Percentiles rank a stretch among this genome's conserved stretches.
Conservation (phyloP, 37 sponge, comb jelly and placozoan species). For the Tethya wilhelma region DNA sequence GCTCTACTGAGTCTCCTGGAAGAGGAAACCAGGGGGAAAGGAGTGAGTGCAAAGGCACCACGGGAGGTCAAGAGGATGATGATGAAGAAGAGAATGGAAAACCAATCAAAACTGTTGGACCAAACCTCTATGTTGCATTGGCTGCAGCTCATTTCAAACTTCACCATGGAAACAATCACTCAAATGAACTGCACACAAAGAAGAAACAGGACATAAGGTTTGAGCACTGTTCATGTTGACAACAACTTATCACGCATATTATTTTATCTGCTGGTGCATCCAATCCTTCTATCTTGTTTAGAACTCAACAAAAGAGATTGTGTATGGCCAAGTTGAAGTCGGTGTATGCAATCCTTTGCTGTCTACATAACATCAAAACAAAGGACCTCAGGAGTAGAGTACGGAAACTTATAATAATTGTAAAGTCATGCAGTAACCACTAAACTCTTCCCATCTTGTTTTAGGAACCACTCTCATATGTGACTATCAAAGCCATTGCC, state of each 20-base stretch:
- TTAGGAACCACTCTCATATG: slow-evolving; percentile 34
- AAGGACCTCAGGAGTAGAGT: slow-evolving; percentile 66
- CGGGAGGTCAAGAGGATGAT: not conserved
- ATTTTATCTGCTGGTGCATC: too few relatives aligned
- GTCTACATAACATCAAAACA: slow-evolving; percentile 54
- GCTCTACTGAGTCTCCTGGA: too few relatives aligned
- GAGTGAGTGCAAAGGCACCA: too few relatives aligned
- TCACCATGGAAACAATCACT: not conserved
- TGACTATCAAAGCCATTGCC: slow-evolving; percentile 5
- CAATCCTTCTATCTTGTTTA: too few relatives aligned
- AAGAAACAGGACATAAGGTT: not conserved
- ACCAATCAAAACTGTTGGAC: not conserved
- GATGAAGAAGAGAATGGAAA: not conserved
- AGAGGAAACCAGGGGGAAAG: too few relatives aligned
- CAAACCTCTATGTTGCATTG: slow-evolving; percentile 21
- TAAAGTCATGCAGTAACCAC: not conserved
- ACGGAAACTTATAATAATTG: not conserved
- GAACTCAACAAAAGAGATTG: not conserved
- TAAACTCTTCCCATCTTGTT: not conserved
- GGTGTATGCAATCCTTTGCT: slow-evolving; percentile 54
- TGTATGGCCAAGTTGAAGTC: slow-evolving; percentile 49
- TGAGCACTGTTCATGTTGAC: not conserved
- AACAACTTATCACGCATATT: not conserved
- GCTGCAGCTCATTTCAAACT: slow-evolving; percentile 34
- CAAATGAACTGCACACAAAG: not conserved